Conservation (phyloP, 2,113 vertebrate genomes). For the Platanista minor region DNA sequence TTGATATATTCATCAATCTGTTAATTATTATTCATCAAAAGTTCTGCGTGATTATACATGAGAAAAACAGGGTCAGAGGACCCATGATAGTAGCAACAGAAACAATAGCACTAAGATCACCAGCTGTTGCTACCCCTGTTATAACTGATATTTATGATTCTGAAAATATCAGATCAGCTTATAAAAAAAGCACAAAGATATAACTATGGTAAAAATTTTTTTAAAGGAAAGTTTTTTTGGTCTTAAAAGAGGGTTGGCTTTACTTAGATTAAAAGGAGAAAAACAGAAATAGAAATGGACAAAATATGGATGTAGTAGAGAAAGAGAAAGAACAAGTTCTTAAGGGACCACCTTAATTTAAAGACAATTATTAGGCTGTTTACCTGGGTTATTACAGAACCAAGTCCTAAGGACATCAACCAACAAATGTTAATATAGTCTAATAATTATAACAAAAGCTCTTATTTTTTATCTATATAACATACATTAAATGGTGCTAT, state of each 20-base stretch:
- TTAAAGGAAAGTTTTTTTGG: neutral
- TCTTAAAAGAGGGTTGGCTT: neutral
- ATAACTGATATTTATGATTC: neutral
- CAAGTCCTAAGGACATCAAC: neutral
- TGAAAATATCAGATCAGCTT: slow-evolving; percentile 32
- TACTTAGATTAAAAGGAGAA: neutral
- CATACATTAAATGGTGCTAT: neutral
- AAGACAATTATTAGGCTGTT: neutral
- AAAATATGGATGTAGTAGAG: neutral
- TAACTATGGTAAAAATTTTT: neutral
- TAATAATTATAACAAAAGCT: neutral
- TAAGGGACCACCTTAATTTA: neutral
- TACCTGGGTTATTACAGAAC: neutral
- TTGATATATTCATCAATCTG: slow-evolving; percentile 50
- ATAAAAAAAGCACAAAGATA: neutral
- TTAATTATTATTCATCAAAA: slow-evolving; percentile 59
- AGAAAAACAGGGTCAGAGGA: neutral
- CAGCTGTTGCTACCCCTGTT: neutral
- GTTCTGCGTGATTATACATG: slow-evolving; percentile 34
- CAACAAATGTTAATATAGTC: neutral
- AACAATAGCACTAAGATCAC: neutral
- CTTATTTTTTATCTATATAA: neutral
- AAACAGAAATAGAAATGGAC: neutral
- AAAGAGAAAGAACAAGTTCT: neutral
- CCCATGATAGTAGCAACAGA: neutral